These are phyloP conservation scores for Delichon dasypus DNA, from an alignment of 2,797 vertebrate species.

Conservation along the genomic window DNA sequence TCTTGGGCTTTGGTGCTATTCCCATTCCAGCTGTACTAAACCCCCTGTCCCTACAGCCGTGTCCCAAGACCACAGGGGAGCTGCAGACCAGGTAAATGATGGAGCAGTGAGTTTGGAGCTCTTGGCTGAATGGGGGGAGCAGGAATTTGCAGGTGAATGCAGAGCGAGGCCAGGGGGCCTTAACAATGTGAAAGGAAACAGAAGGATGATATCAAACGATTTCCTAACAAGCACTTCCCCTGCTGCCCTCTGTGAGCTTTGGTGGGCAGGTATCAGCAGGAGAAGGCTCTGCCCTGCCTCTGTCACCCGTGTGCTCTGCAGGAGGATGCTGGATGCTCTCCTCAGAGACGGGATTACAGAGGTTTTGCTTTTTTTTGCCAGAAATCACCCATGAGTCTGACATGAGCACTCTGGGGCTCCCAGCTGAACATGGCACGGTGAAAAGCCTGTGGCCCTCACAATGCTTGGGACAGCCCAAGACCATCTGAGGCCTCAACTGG, in stretches of 20 bases:
- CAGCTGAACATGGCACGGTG: not conserved
- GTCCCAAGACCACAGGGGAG: not conserved
- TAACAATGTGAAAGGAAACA: not conserved
- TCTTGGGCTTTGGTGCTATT: not conserved
- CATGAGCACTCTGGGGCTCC: not conserved
- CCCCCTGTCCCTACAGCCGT: not conserved
- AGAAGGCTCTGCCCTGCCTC: not conserved
- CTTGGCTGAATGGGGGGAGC: not conserved
- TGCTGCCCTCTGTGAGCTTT: not conserved
- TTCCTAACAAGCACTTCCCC: not conserved
- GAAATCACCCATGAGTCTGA: not conserved
- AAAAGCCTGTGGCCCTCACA: not conserved
- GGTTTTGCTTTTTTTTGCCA: not conserved
- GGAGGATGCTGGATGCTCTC: not conserved
- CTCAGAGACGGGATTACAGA: not conserved
- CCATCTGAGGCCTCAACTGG: not conserved
- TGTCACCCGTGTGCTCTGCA: not conserved
- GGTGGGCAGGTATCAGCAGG: not conserved
- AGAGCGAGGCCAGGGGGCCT: rapidly evolving
- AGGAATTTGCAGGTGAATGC: not conserved
- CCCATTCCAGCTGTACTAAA: not conserved
- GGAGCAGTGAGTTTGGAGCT: not conserved
- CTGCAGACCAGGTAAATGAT: not conserved
- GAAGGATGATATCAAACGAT: not conserved
- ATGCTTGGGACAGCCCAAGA: not conserved